Percentiles rank a stretch among this genome's conserved stretches.
Conservation (phyloP, 2,113 vertebrate genomes). For the western clawed frog (Xenopus tropicalis) region UCB_Xtro_10.0 CM004450.2:122283001-122283500, state of each 20-base stretch:
- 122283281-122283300: background rate
- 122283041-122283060: background rate
- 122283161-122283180: background rate
- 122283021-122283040: background rate
- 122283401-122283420: background rate
- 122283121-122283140: background rate
- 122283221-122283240: background rate
- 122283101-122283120: background rate
- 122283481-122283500: no score
- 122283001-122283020: background rate
- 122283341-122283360: background rate
- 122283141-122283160: constrained; percentile 4
- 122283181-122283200: background rate
- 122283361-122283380: background rate
- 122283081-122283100: background rate
- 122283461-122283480: background rate
- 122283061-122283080: constrained; percentile 9
- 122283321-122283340: background rate
- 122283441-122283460: background rate
- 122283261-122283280: no score
- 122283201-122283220: background rate
- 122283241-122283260: constrained; percentile 1
- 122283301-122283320: no score
- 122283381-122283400: background rate
- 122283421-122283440: background rate